phyloP scores from a whole-genome alignment of 2,797 vertebrate species.

The Aeoliscus strigatus region DNA sequence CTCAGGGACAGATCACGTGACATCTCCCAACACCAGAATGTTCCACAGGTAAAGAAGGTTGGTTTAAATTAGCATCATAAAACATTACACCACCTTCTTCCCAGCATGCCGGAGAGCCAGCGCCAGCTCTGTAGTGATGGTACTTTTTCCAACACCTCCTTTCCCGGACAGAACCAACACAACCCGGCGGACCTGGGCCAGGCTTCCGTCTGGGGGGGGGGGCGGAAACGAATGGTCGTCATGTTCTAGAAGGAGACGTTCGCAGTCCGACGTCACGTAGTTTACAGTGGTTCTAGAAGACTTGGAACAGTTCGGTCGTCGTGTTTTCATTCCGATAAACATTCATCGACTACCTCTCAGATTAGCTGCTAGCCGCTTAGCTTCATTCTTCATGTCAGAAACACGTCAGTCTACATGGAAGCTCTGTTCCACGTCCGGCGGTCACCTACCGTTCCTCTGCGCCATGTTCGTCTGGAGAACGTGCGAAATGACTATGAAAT shows the following conservation, averaged over 20 bases:
- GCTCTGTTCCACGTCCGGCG: too few relatives aligned
- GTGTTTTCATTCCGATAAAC: too few relatives aligned
- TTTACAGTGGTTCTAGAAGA: too few relatives aligned
- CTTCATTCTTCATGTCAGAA: neutral
- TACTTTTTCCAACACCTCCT: constrained; percentile 96
- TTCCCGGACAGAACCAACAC: constrained; percentile 91
- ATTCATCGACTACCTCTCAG: too few relatives aligned
- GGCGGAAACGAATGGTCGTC: neutral
- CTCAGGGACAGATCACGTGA: too few relatives aligned
- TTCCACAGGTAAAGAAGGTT: neutral
- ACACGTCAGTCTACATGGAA: too few relatives aligned
- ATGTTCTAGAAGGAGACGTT: too few relatives aligned
- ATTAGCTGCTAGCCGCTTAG: constrained; percentile 21
- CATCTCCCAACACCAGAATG: too few relatives aligned
- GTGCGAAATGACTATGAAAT: too few relatives aligned
- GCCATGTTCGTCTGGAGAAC: constrained; percentile 63
- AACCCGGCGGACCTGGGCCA: constrained; percentile 79
- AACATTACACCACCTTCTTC: constrained; percentile 92
- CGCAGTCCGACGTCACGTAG: too few relatives aligned
- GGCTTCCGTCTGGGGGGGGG: constrained; percentile 51
- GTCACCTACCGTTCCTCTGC: constrained; percentile 36
- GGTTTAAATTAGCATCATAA: too few relatives aligned
- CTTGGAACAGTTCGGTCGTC: too few relatives aligned
- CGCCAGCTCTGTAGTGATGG: constrained; percentile 85
- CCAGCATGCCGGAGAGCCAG: constrained; percentile 79